Percentiles rank a stretch among this genome's conserved stretches.
These are phyloP conservation scores for Orchesella cincta DNA, from an alignment of 1,140 invertebrate species.

Conservation along the genomic window DNA sequence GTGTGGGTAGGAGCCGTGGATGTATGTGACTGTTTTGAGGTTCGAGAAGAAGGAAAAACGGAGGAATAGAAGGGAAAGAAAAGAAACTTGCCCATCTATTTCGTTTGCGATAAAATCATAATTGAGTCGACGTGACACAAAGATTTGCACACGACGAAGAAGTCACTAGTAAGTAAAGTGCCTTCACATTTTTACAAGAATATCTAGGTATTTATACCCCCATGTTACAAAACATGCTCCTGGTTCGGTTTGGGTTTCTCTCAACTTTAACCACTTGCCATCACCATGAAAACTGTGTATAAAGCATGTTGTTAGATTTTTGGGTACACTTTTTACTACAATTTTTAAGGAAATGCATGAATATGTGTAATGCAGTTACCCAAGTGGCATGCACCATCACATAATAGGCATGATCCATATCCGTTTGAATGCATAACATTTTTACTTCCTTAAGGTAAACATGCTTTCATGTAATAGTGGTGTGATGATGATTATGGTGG, in stretches of 20 bases:
- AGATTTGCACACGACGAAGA: conserved; percentile 51
- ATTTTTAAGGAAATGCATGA: not conserved
- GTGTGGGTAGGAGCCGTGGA: not conserved
- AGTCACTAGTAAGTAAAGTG: conserved; percentile 8
- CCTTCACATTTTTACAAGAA: too few species aligned
- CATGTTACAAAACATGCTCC: too few species aligned
- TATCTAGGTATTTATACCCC: too few species aligned
- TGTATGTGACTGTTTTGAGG: not conserved
- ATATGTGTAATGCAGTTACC: not conserved
- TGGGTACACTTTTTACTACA: not conserved
- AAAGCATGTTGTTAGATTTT: too few species aligned
- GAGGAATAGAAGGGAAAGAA: conserved; percentile 44
- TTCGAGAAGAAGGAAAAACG: not conserved
- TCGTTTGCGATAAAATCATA: conserved; percentile 51
- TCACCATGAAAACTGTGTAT: too few species aligned
- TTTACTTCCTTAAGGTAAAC: not conserved
- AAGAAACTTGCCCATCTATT: conserved; percentile 52
- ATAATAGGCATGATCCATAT: conserved; percentile 14
- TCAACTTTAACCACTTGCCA: too few species aligned
- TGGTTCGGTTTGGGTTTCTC: too few species aligned
- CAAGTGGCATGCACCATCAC: not conserved
- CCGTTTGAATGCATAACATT: not conserved
- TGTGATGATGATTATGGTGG: conserved; percentile 10
- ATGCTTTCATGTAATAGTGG: not conserved
- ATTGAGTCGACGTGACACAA: conserved; percentile 52